phyloP scores from a whole-genome alignment of 2,113 vertebrate genomes.

The Phaethornis superciliosus region DNA sequence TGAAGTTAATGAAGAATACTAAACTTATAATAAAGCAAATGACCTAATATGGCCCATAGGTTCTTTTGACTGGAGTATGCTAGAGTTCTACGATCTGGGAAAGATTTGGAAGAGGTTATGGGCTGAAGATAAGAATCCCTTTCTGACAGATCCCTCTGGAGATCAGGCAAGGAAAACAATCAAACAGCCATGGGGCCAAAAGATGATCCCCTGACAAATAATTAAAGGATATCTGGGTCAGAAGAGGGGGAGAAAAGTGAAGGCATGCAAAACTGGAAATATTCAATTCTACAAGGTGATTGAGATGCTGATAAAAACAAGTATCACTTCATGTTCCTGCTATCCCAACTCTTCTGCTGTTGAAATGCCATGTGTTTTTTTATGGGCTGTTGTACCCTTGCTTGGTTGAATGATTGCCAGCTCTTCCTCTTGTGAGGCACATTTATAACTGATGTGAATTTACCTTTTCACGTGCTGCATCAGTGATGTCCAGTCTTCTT shows the following conservation, averaged over 20 bases:
- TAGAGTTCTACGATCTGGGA: neutral
- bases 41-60: neutral
- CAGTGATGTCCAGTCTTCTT: neutral
- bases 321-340: neutral
- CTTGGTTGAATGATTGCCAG: neutral
- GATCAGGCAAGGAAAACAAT: slow-evolving; percentile 28
- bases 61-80: neutral
- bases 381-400: neutral
- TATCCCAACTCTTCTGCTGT: neutral
- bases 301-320: neutral
- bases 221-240: neutral
- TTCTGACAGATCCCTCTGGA: slow-evolving; percentile 43
- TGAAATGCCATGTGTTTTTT: neutral
- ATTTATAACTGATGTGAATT: neutral
- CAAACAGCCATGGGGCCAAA: slow-evolving; percentile 16
- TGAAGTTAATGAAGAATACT: neutral
- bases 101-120: slow-evolving; percentile 47
- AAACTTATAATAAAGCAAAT: slow-evolving; percentile 1
- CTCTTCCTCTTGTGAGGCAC: neutral
- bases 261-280: neutral
- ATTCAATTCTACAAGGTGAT: neutral
- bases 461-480: neutral
- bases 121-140: slow-evolving; percentile 12
- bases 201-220: slow-evolving; percentile 21
- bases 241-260: neutral